phyloP scores from a whole-genome alignment of 2,888 invertebrate genomes.

The Encarsia formosa region DNA sequence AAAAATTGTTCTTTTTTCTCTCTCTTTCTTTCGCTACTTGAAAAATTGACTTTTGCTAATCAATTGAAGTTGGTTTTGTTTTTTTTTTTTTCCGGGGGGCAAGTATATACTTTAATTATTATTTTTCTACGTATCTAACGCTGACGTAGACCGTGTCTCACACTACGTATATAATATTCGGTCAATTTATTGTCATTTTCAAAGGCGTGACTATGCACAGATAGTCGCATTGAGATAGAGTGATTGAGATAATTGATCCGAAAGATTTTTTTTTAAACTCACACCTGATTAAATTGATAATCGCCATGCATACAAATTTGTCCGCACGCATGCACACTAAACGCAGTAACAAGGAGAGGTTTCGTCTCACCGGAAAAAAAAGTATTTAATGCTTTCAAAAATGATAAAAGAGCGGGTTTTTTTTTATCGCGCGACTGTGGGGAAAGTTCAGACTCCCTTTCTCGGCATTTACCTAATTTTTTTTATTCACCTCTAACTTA shows the following conservation, averaged over 20 bases:
- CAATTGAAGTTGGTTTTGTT: too few relatives aligned
- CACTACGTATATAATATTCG: too few relatives aligned
- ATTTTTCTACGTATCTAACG: too few relatives aligned
- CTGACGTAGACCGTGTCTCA: too few relatives aligned
- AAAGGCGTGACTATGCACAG: conserved; percentile 27
- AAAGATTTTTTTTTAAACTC: not conserved
- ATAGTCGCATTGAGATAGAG: conserved; percentile 24
- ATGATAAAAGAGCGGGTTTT: conserved; percentile 6
- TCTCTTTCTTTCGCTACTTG: too few relatives aligned
- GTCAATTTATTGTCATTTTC: conserved; percentile 28
- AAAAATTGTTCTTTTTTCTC: too few relatives aligned
- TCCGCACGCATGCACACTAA: conserved; percentile 6
- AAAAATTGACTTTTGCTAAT: too few relatives aligned
- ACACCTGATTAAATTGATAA: too few relatives aligned
- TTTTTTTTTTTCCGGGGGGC: too few relatives aligned
- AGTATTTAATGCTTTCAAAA: conserved; percentile 1
- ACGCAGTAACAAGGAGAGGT: not conserved
- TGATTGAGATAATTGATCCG: conserved; percentile 18
- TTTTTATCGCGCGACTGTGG: not conserved
- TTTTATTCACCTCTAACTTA: not conserved
- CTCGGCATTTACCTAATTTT: conserved; percentile 10
- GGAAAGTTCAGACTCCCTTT: conserved; percentile 18
- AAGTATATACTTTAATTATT: too few relatives aligned
- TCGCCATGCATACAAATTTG: not conserved
- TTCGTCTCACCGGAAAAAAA: not conserved